Evolutionary conservation across 1,140 invertebrate genomes (phyloP).

Genomic region (Notospermus geniculatus): DNA sequence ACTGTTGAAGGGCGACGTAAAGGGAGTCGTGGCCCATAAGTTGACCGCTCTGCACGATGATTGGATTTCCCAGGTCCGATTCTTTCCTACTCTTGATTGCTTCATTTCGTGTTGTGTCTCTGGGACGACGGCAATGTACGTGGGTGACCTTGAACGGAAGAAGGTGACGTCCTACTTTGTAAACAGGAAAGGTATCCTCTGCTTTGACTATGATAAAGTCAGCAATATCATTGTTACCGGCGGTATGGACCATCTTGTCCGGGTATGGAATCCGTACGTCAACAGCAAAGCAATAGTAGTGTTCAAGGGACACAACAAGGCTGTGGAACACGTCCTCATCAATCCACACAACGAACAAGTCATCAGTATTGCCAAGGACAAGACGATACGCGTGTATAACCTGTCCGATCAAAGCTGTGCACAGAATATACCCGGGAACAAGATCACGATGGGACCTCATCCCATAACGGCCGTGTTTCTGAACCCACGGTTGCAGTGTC

Average conservation of each 20-base stretch:
- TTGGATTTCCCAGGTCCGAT: slow-evolving; percentile 40
- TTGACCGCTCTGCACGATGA: slow-evolving; percentile 32
- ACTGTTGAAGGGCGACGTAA: slow-evolving; percentile 20
- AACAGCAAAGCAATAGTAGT: slow-evolving; percentile 61
- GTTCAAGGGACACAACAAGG: slow-evolving; percentile 67
- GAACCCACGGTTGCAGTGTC: slow-evolving; percentile 29
- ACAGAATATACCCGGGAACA: slow-evolving; percentile 35
- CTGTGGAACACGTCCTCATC: slow-evolving; percentile 61
- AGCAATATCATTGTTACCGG: slow-evolving; percentile 59
- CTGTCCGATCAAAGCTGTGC: slow-evolving; percentile 41
- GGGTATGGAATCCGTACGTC: slow-evolving; percentile 74
- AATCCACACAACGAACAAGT: slow-evolving; percentile 41
- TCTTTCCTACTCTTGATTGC: slow-evolving; percentile 29
- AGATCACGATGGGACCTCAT: slow-evolving; percentile 29
- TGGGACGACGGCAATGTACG: slow-evolving; percentile 29
- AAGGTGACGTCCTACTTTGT: slow-evolving; percentile 30
- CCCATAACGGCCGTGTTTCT: slow-evolving; percentile 32
- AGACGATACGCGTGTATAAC: slow-evolving; percentile 63
- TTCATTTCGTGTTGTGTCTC: slow-evolving; percentile 37
- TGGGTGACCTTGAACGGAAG: slow-evolving; percentile 35
- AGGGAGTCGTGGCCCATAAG: slow-evolving; percentile 29
- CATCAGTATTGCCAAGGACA: slow-evolving; percentile 66
- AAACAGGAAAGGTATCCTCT: slow-evolving; percentile 36
- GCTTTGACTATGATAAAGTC: slow-evolving; percentile 37
- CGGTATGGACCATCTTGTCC: slow-evolving; percentile 68